These are phyloP conservation scores for Ischnus inquisitorius DNA, from an alignment of 2,888 invertebrate species.

Conservation along the genomic window DNA sequence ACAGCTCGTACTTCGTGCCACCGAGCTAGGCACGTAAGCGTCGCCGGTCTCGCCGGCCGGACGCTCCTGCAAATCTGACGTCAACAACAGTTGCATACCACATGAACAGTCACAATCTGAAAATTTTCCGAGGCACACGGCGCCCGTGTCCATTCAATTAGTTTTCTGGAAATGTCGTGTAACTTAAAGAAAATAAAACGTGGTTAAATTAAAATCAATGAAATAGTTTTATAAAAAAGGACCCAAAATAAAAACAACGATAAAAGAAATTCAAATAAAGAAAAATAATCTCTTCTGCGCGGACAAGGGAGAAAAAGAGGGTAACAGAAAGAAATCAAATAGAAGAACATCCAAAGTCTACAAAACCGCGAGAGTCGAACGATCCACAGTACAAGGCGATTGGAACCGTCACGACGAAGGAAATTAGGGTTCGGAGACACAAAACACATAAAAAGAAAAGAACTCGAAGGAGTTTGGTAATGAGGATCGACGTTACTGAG, in stretches of 20 bases:
- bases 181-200: constrained; percentile 71
- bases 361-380: neutral
- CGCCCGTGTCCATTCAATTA: constrained; percentile 34
- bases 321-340: constrained; percentile 46
- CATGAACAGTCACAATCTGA: constrained; percentile 84
- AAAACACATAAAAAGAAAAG: constrained; percentile 20
- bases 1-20: constrained; percentile 84
- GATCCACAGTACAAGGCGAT: neutral
- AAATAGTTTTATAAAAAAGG: constrained; percentile 56
- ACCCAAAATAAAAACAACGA: constrained; percentile 55
- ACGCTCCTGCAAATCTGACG: constrained; percentile 85
- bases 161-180: constrained; percentile 58
- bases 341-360: neutral
- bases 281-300: constrained; percentile 55
- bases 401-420: neutral
- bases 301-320: constrained; percentile 31
- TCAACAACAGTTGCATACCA: constrained; percentile 85
- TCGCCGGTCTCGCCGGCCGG: constrained; percentile 76
- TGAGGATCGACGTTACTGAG: constrained; percentile 26
- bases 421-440: neutral
- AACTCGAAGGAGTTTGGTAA: constrained; percentile 4
- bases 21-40: constrained; percentile 79
- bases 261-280: constrained; percentile 44
- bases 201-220: constrained; percentile 59
- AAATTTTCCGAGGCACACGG: constrained; percentile 73